Evolutionary conservation across 2,888 invertebrate species (phyloP).

Genomic region (Synanthedon tipuliformis): DNA sequence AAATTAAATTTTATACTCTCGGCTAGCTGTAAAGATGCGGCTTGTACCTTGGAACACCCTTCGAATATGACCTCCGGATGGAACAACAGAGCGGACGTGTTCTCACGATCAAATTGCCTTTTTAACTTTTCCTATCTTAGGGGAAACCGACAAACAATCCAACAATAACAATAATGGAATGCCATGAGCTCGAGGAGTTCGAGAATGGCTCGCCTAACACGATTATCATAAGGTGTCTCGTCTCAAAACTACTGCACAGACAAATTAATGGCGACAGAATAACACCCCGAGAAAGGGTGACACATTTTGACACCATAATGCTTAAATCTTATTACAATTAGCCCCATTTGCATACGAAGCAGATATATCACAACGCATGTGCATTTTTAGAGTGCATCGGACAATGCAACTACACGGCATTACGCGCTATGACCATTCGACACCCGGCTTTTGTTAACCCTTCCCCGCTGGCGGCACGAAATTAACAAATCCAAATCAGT

Average conservation of each 20-base stretch:
- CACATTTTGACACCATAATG: constrained; percentile 17
- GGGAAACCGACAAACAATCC: constrained; percentile 50
- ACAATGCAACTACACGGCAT: constrained; percentile 21
- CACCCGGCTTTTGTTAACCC: constrained; percentile 25
- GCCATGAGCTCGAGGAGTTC: constrained; percentile 42
- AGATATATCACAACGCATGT: constrained; percentile 51
- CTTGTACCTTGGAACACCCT: background rate
- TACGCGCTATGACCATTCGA: constrained; percentile 18
- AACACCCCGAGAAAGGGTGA: constrained; percentile 14
- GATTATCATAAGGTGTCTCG: constrained; percentile 40
- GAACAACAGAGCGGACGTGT: constrained; percentile 42
- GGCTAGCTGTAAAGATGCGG: background rate
- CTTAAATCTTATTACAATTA: constrained; percentile 63
- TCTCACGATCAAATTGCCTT: constrained; percentile 57
- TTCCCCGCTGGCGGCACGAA: constrained; percentile 25
- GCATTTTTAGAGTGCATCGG: constrained; percentile 37
- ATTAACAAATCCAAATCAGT: constrained; percentile 59
- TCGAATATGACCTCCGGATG: constrained; percentile 2
- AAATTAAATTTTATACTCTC: constrained; percentile 63
- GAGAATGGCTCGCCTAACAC: constrained; percentile 11
- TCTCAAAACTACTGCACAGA: constrained; percentile 4
- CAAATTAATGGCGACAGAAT: constrained; percentile 11
- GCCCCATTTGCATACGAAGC: constrained; percentile 54
- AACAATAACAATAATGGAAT: constrained; percentile 59
- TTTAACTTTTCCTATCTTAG: constrained; percentile 70